phyloP scores from a whole-genome alignment of 2,888 invertebrate species.

The Aradus depressus region DNA sequence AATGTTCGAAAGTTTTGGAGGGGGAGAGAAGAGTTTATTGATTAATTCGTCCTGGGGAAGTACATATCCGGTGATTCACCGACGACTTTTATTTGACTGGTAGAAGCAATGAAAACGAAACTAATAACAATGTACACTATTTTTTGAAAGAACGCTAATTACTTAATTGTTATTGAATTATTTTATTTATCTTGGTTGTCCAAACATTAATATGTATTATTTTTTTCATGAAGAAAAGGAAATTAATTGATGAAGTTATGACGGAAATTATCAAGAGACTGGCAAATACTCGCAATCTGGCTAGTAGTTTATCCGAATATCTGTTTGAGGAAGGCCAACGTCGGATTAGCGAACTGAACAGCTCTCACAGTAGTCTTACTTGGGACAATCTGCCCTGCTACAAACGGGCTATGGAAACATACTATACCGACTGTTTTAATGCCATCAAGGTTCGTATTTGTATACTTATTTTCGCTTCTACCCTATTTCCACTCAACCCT shows the following conservation, averaged over 20 bases:
- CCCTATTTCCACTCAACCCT: too few species aligned
- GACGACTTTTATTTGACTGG: neutral
- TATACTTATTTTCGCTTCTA: too few species aligned
- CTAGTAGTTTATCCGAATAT: too few species aligned
- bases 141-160: too few species aligned
- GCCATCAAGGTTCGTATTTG: conserved; percentile 39
- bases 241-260: conserved; percentile 8
- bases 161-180: too few species aligned
- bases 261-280: neutral
- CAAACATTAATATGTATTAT: neutral
- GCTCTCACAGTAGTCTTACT: conserved; percentile 25
- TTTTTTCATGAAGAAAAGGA: conserved; percentile 33
- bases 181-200: neutral
- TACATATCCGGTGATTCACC: too few species aligned
- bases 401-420: conserved; percentile 34
- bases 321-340: too few species aligned
- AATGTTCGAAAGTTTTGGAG: too few species aligned
- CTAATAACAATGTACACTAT: too few species aligned
- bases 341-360: neutral
- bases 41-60: too few species aligned
- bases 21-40: too few species aligned
- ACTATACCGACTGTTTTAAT: conserved; percentile 37
- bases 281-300: too few species aligned
- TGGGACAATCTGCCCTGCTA: conserved; percentile 36
- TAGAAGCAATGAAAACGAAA: neutral